Base-by-base conservation (phyloP, 2,888 invertebrate genomes). In the Drosophila bunnanda region DNA sequence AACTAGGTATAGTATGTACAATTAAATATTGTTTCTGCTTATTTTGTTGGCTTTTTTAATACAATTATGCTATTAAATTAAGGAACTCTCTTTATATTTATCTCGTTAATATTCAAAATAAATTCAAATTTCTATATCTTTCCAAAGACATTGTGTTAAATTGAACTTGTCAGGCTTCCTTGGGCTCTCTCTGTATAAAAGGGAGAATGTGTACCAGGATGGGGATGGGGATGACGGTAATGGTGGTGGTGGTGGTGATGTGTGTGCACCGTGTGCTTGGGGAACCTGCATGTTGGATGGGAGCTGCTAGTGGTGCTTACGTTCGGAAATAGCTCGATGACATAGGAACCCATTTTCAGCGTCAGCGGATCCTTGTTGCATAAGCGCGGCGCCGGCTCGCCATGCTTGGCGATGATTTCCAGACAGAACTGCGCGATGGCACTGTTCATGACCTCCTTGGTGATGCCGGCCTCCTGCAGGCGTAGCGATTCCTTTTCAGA, bases 321-420 rank as follows among this genome's bases (percentile, higher is more conserved):
- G 92, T 98, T 98, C 50, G 99, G 99, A 93, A 99, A 99, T 72
- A 99, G 94, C 91, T 97, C 96, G 76, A 97, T 95, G 87, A 99
- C 96, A 93, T 98, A 99, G 59, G 96, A 96, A 90, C 98, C 98
- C 94, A 98, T 98, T 93, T 99, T 99, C 82, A 99, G 94, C 66
- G 98, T 98, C 81, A 99, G 95, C 57, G 99, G 99, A 93, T 99
- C 99, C 93, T 99, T 99, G 94, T 99, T 99, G 94, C 99, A 99
- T 76, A 99, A 95, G 57, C 98, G 94, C 72, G 97, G 95, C 59
- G 99, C 99, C 32, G 98, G 96, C 89, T 98, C 98, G 46, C 99
- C 99, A 93, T 99, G 99, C 81, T 96, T 96, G 69, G 97, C 98
- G 88, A 99, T 98, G 90, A 98, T 97, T 93, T 99, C 98, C 77